Evolutionary conservation across 1,140 invertebrate species (phyloP), one percentile per base, ranked within the genome.

Genomic region (Macrosteles quadrilineatus): DNA sequence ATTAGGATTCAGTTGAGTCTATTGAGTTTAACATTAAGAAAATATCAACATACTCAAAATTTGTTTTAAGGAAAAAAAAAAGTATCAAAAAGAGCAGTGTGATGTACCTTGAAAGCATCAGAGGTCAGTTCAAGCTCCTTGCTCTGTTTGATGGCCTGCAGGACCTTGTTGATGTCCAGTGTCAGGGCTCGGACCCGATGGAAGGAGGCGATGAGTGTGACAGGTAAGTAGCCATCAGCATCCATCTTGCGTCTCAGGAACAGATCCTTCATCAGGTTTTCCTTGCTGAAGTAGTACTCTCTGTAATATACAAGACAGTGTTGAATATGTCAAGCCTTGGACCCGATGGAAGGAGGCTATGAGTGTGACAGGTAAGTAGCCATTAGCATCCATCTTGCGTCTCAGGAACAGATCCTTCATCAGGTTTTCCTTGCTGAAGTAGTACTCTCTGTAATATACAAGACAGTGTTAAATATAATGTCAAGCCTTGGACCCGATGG

Each of bases 201-300:
- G 83, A 99, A 99, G 19, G 94, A 96, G 30, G 96, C 95, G 62
- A 99, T 97, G 47, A 99, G 83, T 70, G 90, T 90, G 23, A 99
- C 87, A 9, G 96, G 94, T 64, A 99, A 87, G 78, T 90, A 99
- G 64, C 98, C 98, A 76, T 98, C 88, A 17, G 87, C 77, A 77
- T 96, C 92, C 98, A 99, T 99, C 87, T 97, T 97, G 71, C 95
- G 88, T 66, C 98, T 87, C 73, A 99, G 85, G 83, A 97, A 99
- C 81, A 98, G 96, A 80, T 99, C 98, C 76, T 93, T 90, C 74
- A 92, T 87, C 63, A 99, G 84, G 84, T 99, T 99, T 76, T 98
- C 96, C 76, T 93, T 91, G 79, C 95, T 98, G 83, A 99, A 99
- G 86, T 99, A 99, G 83, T 99, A 99, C 84, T 99, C 97, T 80